Base-by-base conservation (phyloP, 2,888 invertebrate species). In the Microctonus brassicae region DNA sequence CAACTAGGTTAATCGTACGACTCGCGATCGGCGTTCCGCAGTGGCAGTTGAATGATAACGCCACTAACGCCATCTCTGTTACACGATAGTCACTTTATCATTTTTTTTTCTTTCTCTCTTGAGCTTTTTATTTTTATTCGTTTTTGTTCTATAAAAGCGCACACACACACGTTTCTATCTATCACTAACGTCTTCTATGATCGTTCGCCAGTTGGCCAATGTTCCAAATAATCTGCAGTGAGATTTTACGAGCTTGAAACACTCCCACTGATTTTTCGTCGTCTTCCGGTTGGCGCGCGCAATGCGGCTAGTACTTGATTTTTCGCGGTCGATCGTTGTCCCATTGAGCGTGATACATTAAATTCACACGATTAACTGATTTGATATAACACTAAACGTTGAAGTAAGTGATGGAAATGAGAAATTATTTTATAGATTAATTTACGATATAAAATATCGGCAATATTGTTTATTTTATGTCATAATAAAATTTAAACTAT, bases 1-100 rank as follows among this genome's bases (percentile, higher is more conserved):
- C 26, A 24, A 13, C 53, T 61, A 65, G 71, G 74, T 76, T 75
- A 75, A 76, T 76, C 75, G 76, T 29, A 70, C 58, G 61, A 57
- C 64, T 68, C 73, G 69, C 70, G 73, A 75, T 69, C 70, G 52
- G 55, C 42, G 70, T 68, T 64, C 67, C 69, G 67, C 62, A 66
- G 64, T 68, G 57, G 47, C 17, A 17, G 17, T 47, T 17, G 17
- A 17, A 47, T 17, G 42, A 47, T 47, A 47, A 17, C 72, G 69
- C 69, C 61, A 70, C 55, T 72, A 62, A 57, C 17, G 47, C 47
- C 64, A 63, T 63, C 63, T 64, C 58, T 60, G 64, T 55, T 26
- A 55, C n/a, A 26, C n/a, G 29, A 29, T n/a, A 13, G 2, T 52
- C 55, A 26, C 2, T 55, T 7, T n/a, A 20, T 52, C n/a, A 1